These are phyloP conservation scores for Acomys russatus DNA, from an alignment of 2,797 vertebrate species.

Conservation along the genomic window DNA sequence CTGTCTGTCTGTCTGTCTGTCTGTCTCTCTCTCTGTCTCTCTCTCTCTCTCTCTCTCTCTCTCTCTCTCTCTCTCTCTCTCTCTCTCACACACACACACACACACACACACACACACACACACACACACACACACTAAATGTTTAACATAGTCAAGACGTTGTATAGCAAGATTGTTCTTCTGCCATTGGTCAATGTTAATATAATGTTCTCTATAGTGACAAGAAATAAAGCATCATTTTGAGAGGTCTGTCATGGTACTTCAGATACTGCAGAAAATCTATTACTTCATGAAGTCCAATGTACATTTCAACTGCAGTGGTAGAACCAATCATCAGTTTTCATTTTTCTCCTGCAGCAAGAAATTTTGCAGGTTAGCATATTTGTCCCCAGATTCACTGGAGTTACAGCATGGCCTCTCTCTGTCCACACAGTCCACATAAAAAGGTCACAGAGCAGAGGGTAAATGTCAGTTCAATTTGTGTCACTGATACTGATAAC, in stretches of 20 bases:
- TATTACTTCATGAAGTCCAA: background rate
- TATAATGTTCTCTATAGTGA: background rate
- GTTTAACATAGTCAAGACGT: background rate
- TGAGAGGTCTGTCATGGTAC: background rate
- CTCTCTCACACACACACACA: background rate
- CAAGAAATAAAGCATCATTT: background rate
- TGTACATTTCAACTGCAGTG: background rate
- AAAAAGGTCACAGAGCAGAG: constrained; percentile 13
- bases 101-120: background rate
- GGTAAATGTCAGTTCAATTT: background rate
- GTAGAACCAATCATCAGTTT: background rate
- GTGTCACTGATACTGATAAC: background rate
- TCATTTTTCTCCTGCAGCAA: background rate
- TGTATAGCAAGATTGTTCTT: background rate
- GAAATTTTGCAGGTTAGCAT: background rate
- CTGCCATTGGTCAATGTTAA: background rate
- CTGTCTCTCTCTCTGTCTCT: no score
- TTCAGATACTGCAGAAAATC: background rate
- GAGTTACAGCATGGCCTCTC: background rate
- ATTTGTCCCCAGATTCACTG: background rate
- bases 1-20: no score
- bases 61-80: no score
- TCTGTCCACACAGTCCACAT: background rate
- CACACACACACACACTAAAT: background rate
- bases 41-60: no score